Evolutionary conservation across 2,797 vertebrate species (phyloP).

Genomic region (Pseudotriccus pelzelni): DNA sequence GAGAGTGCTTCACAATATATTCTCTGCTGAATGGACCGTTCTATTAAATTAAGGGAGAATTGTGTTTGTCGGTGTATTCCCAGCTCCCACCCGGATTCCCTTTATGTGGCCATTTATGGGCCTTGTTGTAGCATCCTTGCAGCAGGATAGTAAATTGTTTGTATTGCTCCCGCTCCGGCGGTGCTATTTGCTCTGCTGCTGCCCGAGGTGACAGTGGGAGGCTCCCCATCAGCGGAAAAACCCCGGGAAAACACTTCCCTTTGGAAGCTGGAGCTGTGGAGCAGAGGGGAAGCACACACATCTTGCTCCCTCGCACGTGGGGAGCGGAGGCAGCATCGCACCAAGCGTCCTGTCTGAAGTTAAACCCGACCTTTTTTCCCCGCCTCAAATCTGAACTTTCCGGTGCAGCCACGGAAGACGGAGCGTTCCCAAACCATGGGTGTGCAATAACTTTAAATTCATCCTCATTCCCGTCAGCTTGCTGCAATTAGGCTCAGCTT

Average conservation of each 20-base stretch:
- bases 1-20: slow-evolving; percentile 38
- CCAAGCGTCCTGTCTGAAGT: rapidly evolving
- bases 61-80: slow-evolving; percentile 27
- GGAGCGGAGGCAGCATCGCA: background rate
- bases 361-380: rapidly evolving
- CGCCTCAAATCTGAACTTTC: background rate
- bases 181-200: background rate
- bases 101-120: background rate
- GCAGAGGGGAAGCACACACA: background rate
- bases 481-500: background rate
- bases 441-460: background rate
- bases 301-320: rapidly evolving
- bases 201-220: rapidly evolving
- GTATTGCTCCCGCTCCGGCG: background rate
- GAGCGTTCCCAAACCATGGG: rapidly evolving
- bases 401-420: rapidly evolving
- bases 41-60: slow-evolving; percentile 57
- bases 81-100: slow-evolving; percentile 1
- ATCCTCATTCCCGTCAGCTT: background rate
- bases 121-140: background rate
- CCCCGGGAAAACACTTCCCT: rapidly evolving
- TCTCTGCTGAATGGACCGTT: slow-evolving; percentile 45
- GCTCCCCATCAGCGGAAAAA: background rate
- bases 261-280: rapidly evolving
- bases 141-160: background rate